Base-by-base conservation (phyloP, 2,888 invertebrate species). In the Sinopyrophorus schimmeli region DNA sequence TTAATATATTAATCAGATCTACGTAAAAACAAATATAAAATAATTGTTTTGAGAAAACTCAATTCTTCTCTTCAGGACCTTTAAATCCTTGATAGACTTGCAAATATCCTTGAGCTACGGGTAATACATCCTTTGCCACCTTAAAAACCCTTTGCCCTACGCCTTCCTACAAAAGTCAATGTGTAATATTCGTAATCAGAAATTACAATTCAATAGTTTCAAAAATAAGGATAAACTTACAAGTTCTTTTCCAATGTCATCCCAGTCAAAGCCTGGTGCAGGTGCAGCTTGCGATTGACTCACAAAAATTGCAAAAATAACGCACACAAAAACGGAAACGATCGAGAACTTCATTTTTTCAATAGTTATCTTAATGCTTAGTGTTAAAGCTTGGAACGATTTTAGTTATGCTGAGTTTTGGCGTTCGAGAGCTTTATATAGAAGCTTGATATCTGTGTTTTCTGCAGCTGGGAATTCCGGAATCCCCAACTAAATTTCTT, bases 71-170 rank as follows among this genome's bases (percentile, higher is more conserved):
- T n/a, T n/a, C n/a, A n/a, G n/a, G n/a, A n/a, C 24, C 4, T n/a
- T 32, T 32, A 11, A 32, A 32, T 1, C 11, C 32, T n/a, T 32
- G 20, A 21, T 32, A 12, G 2, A 44, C 28, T 5, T 26, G 39
- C 6, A 44, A 46, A 34, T 54, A 54, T 18, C 53, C 54, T 39
- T 42, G 40, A 7, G 38, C 40, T 2, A 51, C 52, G 7, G 57
- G 55, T 4, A 55, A 34, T 9, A 31, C 37, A 18, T 47, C 47
- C 34, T 51, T 42, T 0, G 44, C 53, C 9, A 49, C 55, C n/a
- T 55, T 39, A 27, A 55, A 47, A n/a, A 55, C 35, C 14, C 52
- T 34, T 26, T 55, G 14, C 5, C 55, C 57, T 6, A 46, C 52
- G 5, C 24, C 20, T 54, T 57, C 57, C 57, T 57, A 9, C 40